Percentiles rank a stretch among this genome's conserved stretches.
Conservation (phyloP, 1,140 invertebrate genomes). For the Hylyphantes graminicola region DNA sequence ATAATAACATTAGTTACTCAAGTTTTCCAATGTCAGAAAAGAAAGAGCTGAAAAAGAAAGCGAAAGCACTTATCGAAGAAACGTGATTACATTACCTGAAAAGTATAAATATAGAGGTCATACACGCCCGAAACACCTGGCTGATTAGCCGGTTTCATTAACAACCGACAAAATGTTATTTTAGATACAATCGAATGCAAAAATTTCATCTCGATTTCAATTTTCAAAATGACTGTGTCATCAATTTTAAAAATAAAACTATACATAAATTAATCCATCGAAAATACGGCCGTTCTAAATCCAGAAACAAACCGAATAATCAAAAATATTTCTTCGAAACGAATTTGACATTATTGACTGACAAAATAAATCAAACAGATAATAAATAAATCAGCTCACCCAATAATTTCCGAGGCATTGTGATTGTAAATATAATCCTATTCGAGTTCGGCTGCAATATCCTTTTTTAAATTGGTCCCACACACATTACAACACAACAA, state of each 20-base stretch:
- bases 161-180: not conserved
- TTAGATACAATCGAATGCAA: not conserved
- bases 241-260: not conserved
- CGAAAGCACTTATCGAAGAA: conserved; percentile 42
- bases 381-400: conserved; percentile 11
- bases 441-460: conserved; percentile 1
- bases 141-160: conserved; percentile 21
- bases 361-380: not conserved
- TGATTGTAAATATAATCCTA: conserved; percentile 17
- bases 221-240: not conserved
- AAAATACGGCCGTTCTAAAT: not conserved
- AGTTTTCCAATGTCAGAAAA: not conserved
- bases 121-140: conserved; percentile 58
- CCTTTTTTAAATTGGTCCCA: conserved; percentile 41
- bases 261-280: not conserved
- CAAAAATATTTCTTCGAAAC: not conserved
- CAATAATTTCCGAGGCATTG: conserved; percentile 49
- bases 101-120: conserved; percentile 22
- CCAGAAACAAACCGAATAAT: conserved; percentile 24
- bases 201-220: not conserved
- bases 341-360: conserved; percentile 2
- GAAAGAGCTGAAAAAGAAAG: not conserved
- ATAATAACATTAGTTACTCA: too few relatives aligned
- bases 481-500: conserved; percentile 20
- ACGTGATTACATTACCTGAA: conserved; percentile 40